Evolutionary conservation across 2,888 invertebrate genomes (phyloP).

Genomic region (Slavum lentiscoides): DNA sequence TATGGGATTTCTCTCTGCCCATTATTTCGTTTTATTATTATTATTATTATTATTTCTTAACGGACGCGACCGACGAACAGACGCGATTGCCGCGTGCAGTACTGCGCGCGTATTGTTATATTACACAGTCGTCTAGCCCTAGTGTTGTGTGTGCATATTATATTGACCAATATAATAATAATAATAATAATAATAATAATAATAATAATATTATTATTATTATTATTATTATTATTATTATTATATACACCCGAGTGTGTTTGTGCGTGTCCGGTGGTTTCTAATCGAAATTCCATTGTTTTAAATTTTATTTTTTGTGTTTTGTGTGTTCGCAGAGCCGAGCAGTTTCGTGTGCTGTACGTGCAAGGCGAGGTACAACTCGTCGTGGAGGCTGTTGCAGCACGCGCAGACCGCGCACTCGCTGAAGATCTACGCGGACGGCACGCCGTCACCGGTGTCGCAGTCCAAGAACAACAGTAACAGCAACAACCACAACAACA

Average conservation of each 20-base stretch:
- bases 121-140: conserved; percentile 5
- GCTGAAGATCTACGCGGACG: conserved; percentile 86
- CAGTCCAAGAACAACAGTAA: conserved; percentile 59
- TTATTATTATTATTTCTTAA: conserved; percentile 21
- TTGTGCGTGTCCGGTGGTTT: not conserved
- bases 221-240: too few relatives aligned
- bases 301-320: conserved; percentile 11
- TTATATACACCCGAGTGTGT: not conserved
- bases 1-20: conserved; percentile 44
- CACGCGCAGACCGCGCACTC: conserved; percentile 94
- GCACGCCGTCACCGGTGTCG: conserved; percentile 59
- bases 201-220: too few relatives aligned
- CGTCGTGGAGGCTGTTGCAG: conserved; percentile 94
- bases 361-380: conserved; percentile 86
- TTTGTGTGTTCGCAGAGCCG: conserved; percentile 73
- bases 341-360: conserved; percentile 92
- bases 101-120: not conserved
- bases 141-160: not conserved
- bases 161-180: too few relatives aligned
- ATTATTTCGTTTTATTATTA: conserved; percentile 4
- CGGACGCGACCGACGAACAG: conserved; percentile 45
- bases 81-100: not conserved
- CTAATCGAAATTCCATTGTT: conserved; percentile 36
- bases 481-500: too few relatives aligned
- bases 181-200: not conserved